phyloP scores from a whole-genome alignment of 2,888 invertebrate genomes.

The Neuroscelio doddi region DNA sequence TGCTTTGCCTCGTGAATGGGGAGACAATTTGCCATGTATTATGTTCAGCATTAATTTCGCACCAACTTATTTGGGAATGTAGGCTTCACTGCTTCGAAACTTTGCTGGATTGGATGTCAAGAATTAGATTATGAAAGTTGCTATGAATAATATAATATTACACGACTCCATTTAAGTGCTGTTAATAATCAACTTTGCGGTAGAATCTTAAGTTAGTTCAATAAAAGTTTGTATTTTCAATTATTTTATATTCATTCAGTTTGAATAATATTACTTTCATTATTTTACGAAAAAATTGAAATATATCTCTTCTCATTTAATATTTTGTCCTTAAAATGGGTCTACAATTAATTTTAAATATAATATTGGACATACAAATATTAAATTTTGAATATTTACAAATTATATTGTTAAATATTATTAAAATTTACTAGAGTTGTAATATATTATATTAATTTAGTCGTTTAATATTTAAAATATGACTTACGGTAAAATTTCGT shows the following conservation, averaged over 20 bases:
- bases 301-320: too few relatives aligned
- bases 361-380: too few relatives aligned
- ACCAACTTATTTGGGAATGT: constrained; percentile 1
- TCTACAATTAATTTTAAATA: too few relatives aligned
- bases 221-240: background rate
- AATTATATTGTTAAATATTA: too few relatives aligned
- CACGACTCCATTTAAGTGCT: constrained; percentile 3
- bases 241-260: constrained; percentile 3
- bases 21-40: background rate
- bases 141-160: constrained; percentile 11
- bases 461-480: too few relatives aligned
- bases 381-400: too few relatives aligned
- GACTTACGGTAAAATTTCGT: too few relatives aligned
- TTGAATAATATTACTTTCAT: too few relatives aligned
- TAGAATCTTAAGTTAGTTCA: background rate
- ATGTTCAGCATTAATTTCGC: background rate
- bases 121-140: constrained; percentile 15
- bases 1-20: background rate
- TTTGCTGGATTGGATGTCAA: constrained; percentile 5
- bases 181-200: constrained; percentile 5
- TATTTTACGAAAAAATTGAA: too few relatives aligned
- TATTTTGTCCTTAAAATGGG: too few relatives aligned
- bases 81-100: constrained; percentile 10
- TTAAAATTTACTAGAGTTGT: too few relatives aligned
- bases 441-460: too few relatives aligned